Conservation (phyloP, 1,140 invertebrate species). For the Pseudomyrmex gracilis region DNA sequence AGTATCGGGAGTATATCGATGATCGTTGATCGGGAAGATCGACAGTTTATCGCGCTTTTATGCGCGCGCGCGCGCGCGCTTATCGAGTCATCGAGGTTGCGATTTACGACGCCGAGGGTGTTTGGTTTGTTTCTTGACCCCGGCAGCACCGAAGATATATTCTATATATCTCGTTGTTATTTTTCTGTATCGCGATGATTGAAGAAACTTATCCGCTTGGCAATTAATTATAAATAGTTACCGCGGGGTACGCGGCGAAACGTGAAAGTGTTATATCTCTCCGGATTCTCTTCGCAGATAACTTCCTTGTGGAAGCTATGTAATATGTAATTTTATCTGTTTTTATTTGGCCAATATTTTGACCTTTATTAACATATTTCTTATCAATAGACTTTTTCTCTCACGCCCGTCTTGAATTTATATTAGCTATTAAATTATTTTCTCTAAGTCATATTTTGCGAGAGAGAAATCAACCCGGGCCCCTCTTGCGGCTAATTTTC, state of each 20-base stretch:
- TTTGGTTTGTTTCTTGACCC: constrained; percentile 48
- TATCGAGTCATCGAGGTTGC: constrained; percentile 45
- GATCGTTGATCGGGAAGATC: constrained; percentile 37
- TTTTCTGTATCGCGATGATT: constrained; percentile 26
- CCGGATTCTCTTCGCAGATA: not conserved
- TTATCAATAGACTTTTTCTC: too few species aligned
- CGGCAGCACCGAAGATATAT: constrained; percentile 10
- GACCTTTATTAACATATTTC: too few species aligned
- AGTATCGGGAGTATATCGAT: constrained; percentile 38
- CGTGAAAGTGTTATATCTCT: not conserved
- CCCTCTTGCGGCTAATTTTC: not conserved
- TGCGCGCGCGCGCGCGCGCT: constrained; percentile 15
- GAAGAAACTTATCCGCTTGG: constrained; percentile 1
- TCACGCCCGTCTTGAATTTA: not conserved
- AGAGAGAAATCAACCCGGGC: too few species aligned
- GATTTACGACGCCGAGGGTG: constrained; percentile 40
- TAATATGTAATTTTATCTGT: not conserved
- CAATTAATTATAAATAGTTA: constrained; percentile 41
- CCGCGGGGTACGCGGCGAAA: not conserved
- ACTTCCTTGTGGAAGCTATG: constrained; percentile 9
- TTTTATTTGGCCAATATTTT: not conserved
- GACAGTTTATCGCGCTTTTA: constrained; percentile 21
- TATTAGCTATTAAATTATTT: not conserved
- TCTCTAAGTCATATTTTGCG: not conserved
- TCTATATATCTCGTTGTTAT: constrained; percentile 7